Evolutionary conservation across 2,113 vertebrate genomes (phyloP), one percentile per base, ranked within the genome.

Genomic region (Ptilonorhynchus violaceus): DNA sequence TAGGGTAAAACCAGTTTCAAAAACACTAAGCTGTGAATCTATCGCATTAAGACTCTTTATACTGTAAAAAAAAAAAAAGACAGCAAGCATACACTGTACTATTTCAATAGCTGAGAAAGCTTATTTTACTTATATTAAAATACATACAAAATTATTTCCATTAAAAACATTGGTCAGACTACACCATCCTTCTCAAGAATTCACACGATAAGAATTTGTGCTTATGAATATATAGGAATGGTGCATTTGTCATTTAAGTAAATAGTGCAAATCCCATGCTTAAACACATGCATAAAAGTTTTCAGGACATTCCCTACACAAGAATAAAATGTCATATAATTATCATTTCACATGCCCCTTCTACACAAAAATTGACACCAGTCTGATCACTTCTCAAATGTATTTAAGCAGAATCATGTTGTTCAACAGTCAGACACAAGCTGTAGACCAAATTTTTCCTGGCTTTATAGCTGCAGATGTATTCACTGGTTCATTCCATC

Each of bases 1-100:
- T 96, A 80, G 91, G 39, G 53, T 94, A 93, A 97, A 97, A 88
- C 80, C 78, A 87, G 47, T 95, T 96, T 79, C 90, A 85, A 96
- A 94, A 92, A 76, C 69, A 79, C 41, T 42, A 75, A 75, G 41
- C 64, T 87, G 89, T 82, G 53, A 91, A 94, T 66, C 20, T 41
- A 69, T 42, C 47, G 63, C 7, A 77, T 73, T 92, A 90, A 79
- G 23, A 50, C 21, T 84, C 49, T 77, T 75, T 42, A 90, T 46
- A 66, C 5, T 2, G 1, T 10, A 23, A 70, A 55, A 93, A 80
- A 83, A 83, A 41, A 47, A 23, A 67, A 41, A 47, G 3, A 49
- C 11, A 44, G 27, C 25, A 82, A 79, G 73, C 46, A 66, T 28
- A 39, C 21, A 81, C 46, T 44, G 30, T 50, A 56, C 16, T 88